Conservation (phyloP, 64 coral and sea anemone species). For the Montipora sp. region DNA sequence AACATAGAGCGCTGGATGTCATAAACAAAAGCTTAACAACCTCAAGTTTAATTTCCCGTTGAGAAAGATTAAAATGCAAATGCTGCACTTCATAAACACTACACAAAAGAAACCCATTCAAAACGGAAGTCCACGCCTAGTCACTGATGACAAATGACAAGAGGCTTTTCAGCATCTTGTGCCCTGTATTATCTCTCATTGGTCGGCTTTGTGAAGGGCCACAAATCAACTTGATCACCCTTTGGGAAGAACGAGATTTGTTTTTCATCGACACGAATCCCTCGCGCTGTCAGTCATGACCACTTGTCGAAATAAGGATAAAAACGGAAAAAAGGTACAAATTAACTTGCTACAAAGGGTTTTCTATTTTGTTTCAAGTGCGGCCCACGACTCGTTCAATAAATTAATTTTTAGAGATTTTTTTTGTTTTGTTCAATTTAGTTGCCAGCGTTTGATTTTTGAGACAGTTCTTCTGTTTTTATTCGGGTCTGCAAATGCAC, state of each 20-base stretch:
- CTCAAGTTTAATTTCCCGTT: constrained; percentile 92
- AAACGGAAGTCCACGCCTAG: constrained; percentile 95
- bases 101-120: constrained; percentile 89
- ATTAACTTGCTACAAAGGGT: constrained; percentile 26
- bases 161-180: constrained; percentile 71
- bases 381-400: constrained; percentile 29
- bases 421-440: constrained; percentile 47
- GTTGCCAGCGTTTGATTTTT: not conserved
- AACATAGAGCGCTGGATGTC: constrained; percentile 31
- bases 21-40: constrained; percentile 57
- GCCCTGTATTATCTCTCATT: constrained; percentile 76
- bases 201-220: constrained; percentile 74
- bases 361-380: constrained; percentile 22
- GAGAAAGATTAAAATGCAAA: constrained; percentile 98
- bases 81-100: constrained; percentile 86
- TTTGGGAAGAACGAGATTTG: constrained; percentile 65
- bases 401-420: constrained; percentile 19
- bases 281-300: constrained; percentile 26
- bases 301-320: not conserved
- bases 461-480: not conserved
- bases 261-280: constrained; percentile 71
- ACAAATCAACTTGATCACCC: constrained; percentile 84
- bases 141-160: constrained; percentile 90
- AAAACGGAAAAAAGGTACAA: constrained; percentile 34
- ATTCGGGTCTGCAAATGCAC: constrained; percentile 18